Evolutionary conservation across 2,113 vertebrate genomes (phyloP), one percentile per base, ranked within the genome.

Genomic region (Miniopterus natalensis): DNA sequence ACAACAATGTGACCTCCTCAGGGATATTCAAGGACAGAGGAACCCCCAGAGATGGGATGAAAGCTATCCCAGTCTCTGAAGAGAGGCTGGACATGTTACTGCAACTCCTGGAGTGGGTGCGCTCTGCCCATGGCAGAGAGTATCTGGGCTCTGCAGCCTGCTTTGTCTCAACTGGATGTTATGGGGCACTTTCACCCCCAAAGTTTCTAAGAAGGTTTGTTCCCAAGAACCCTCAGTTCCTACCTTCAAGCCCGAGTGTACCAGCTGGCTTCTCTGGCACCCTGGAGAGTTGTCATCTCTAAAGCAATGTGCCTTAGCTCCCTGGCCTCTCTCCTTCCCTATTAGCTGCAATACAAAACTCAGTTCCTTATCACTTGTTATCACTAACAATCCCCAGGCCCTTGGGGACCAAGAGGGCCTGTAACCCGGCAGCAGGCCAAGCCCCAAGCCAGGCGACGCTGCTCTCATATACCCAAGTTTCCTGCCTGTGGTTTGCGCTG

Each of bases 401-500:
- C 86, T 79, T n/a, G 51, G 94, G 88, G 88, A 94, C 80, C 29
- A 49, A 45, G 63, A 89, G 25, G 45, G 65, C 51, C 93, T 84
- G 40, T 84, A 55, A 77, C 59, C 81, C 31, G 0, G 95, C 90
- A 49, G 53, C 68, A 66, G 59, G 90, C 85, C 93, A 95, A 95
- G 88, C 78, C 70, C 85, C 93, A 95, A 95, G 88, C 68, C 65
- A 51, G 91, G 92, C 40, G 0, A 89, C 0, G 0, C 51, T 27
- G 42, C 87, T 90, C 51, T 92, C 3, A 0, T 18, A 40, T 87
- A 71, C 92, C 95, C 81, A 83, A 57, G 91, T 91, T 90, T 92
- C 96, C 96, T 96, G 90, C 95, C 75, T 96, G 96, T 29, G 95
- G 95, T 96, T 81, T 94, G 63, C 78, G 27, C 23, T 55, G 55